These are phyloP conservation scores for Aphis gossypii DNA, from an alignment of 1,140 invertebrate species.

Conservation along the genomic window DNA sequence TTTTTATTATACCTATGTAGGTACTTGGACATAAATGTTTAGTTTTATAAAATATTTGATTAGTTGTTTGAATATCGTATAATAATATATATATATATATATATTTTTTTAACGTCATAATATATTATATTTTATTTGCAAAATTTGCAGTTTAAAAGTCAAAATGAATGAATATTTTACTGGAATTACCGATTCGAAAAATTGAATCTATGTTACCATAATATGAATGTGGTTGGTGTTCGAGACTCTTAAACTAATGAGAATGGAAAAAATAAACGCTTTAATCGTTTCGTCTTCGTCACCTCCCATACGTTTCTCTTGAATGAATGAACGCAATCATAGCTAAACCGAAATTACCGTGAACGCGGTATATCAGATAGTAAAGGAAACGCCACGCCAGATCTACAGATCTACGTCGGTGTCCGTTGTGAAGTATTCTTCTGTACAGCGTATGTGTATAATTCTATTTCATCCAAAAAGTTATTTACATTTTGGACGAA, in stretches of 20 bases:
- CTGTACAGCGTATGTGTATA: neutral
- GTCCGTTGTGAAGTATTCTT: conserved; percentile 1
- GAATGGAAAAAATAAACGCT: conserved; percentile 10
- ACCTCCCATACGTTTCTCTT: neutral
- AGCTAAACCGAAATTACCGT: conserved; percentile 42
- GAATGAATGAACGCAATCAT: conserved; percentile 52
- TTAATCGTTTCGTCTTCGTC: neutral
- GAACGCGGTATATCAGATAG: neutral
- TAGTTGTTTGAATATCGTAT: neutral
- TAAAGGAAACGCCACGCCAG: conserved; percentile 35
- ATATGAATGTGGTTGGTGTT: neutral
- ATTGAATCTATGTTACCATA: neutral
- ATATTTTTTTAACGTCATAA: neutral
- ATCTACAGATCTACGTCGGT: conserved; percentile 52
- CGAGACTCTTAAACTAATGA: neutral
- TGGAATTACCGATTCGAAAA: neutral
- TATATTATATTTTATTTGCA: neutral
- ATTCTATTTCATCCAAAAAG: neutral
- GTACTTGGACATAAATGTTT: no score
- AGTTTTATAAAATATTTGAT: neutral
- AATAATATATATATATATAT: neutral
- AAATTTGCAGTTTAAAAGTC: neutral
- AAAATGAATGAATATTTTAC: neutral
- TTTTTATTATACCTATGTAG: neutral
- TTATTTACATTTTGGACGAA: neutral